Base-by-base conservation (phyloP, 2,113 vertebrate genomes). In the Orthonyx spaldingii region DNA sequence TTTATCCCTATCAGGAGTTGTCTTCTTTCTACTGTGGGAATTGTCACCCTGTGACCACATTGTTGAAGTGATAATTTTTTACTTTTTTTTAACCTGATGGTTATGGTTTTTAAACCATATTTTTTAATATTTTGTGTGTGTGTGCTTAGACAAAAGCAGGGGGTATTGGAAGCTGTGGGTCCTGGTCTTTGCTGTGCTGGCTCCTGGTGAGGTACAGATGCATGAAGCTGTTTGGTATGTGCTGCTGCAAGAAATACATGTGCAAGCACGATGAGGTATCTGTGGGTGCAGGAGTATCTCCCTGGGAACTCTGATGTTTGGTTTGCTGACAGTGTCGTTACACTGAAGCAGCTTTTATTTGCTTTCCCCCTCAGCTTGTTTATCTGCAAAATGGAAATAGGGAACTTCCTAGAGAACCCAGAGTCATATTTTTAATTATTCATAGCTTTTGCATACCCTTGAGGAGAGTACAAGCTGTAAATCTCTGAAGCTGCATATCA, bases 401-500 rank as follows among this genome's bases (percentile, higher is more conserved):
- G 49, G 44, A 90, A 70, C 56, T 86, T 95, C 76, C 68, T 79
- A 80, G 56, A 84, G 60, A 83, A 78, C 57, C 7, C 22, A 55
- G 65, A 86, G 47, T 50, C 71, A 37, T 63, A 70, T 60, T 90
- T 83, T 70, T 50, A 46, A 70, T 85, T 88, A 52, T 46, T 91
- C 75, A 70, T 90, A 64, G 63, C 56, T 88, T 87, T 88, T 93
- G 30, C 32, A 13, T 79, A 41, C 30, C 41, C 69, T 65, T 50
- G 61, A 85, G 66, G 49, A 30, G 14, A 69, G 35, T 10, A 32
- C 63, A 57, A 81, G 21, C 74, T 61, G 50, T 76, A 81, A 94
- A 87, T 61, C 42, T 90, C 55, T 84, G 83, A 84, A 88, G 79
- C 68, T 70, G 64, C 78, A 77, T 83, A 46, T 50, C 87, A 87